These are phyloP conservation scores for Punctoribates punctum DNA, from an alignment of 2,888 invertebrate species.

Conservation along the genomic window DNA sequence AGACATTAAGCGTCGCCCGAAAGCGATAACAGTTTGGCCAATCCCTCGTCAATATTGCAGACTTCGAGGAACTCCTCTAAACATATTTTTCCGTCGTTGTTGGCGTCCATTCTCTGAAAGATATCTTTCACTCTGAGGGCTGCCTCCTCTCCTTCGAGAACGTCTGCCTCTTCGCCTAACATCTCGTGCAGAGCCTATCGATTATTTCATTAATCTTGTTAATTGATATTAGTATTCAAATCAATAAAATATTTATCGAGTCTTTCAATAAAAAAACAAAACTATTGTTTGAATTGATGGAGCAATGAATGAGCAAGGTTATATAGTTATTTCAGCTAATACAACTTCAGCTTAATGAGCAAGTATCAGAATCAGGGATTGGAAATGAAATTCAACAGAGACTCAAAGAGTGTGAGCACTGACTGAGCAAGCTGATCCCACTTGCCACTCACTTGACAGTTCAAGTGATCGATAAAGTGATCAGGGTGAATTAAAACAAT, in stretches of 20 bases:
- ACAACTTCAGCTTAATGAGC: too few relatives aligned
- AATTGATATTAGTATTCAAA: not conserved
- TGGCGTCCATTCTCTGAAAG: slow-evolving; percentile 99
- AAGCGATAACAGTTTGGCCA: slow-evolving; percentile 53
- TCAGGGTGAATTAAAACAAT: too few relatives aligned
- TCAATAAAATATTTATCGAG: not conserved
- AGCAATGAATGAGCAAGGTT: too few relatives aligned
- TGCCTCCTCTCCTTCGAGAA: slow-evolving; percentile 85
- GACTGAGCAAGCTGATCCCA: too few relatives aligned
- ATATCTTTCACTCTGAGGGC: slow-evolving; percentile 98
- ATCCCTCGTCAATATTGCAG: slow-evolving; percentile 91
- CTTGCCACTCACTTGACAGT: too few relatives aligned
- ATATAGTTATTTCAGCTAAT: too few relatives aligned
- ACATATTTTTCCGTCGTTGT: slow-evolving; percentile 96
- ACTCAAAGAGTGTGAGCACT: too few relatives aligned
- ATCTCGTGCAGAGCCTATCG: slow-evolving; percentile 97
- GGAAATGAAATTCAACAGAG: too few relatives aligned
- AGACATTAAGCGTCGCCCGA: slow-evolving; percentile 37
- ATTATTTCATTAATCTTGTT: slow-evolving; percentile 48
- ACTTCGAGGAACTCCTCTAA: slow-evolving; percentile 98
- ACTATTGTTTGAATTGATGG: not conserved
- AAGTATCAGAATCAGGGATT: too few relatives aligned
- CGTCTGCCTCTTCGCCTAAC: slow-evolving; percentile 94
- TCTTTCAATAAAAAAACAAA: not conserved
- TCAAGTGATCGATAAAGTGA: too few relatives aligned